Conservation (phyloP, 2,113 vertebrate species). For the Periophthalmodon schlosseri region DNA sequence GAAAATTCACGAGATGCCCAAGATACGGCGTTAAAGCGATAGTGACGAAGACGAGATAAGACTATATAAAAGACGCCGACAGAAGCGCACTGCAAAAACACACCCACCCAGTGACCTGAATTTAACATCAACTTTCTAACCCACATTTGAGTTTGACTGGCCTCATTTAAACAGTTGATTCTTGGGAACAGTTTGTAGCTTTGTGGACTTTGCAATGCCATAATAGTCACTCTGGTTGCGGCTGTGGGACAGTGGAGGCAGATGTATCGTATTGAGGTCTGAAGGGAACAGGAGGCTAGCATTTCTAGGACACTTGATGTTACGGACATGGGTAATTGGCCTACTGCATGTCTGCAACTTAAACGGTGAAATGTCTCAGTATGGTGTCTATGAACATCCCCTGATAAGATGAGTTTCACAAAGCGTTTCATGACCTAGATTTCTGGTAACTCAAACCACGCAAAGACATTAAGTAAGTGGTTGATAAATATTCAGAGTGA, state of each 20-base stretch:
- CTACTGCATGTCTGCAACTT: conserved; percentile 37
- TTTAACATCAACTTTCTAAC: conserved; percentile 55
- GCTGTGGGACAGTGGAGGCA: conserved; percentile 33
- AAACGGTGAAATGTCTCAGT: conserved; percentile 41
- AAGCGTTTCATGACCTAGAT: conserved; percentile 36
- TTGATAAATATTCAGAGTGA: conserved; percentile 6
- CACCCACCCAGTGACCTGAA: conserved; percentile 40
- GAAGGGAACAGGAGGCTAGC: conserved; percentile 36
- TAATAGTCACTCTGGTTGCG: conserved; percentile 26
- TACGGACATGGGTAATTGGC: conserved; percentile 61
- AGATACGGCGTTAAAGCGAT: conserved; percentile 7
- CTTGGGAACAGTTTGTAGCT: neutral
- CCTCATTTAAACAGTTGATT: neutral
- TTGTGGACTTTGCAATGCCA: conserved; percentile 22
- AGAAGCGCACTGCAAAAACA: conserved; percentile 17
- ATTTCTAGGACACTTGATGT: conserved; percentile 68
- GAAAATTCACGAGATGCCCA: neutral
- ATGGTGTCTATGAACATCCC: conserved; percentile 35
- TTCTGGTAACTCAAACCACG: conserved; percentile 16
- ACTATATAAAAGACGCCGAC: conserved; percentile 3
- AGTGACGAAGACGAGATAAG: neutral
- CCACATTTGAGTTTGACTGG: conserved; percentile 44
- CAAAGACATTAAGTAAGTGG: neutral
- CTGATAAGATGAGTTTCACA: conserved; percentile 34
- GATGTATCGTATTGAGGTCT: conserved; percentile 43